Evolutionary conservation across 2,113 vertebrate genomes (phyloP), one percentile per base, ranked within the genome.

Genomic region (Chaenogobius annularis): DNA sequence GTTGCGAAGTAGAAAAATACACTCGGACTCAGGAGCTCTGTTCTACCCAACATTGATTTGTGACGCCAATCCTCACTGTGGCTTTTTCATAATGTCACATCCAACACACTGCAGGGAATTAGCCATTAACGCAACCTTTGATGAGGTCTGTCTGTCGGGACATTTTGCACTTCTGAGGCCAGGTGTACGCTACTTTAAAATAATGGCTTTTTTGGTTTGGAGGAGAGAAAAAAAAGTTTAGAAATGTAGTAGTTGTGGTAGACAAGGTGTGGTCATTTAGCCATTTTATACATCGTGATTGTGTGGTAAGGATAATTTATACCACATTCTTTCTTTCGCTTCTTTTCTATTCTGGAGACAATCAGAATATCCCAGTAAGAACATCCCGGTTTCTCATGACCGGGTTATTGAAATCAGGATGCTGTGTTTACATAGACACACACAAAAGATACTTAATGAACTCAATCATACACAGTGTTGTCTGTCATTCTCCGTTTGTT

Each of bases 41-140:
- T 15, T 47, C 69, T 46, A 58, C 23, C 22, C 35, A 55, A n/a
- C 69, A 85, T 76, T 76, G 78, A 83, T 82, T 69, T 9, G 12
- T 0, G 19, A 48, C 50, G 40, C 8, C 26, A 6, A 37, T 26
- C 72, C 55, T 23, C 22, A 55, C 11, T 48, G 50, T 63, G 54
- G 40, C 69, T 37, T 70, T 78, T 78, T 77, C 67, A 79, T 74
- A 83, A 82, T 84, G 76, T 70, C 73, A 79, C 61, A 78, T 48
- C n/a, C 14, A 74, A 56, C 2, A 37, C 37, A 40, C 44, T 44
- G 46, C 40, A 22, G 17, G 46, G 43, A 69, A 79, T 77, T 52
- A 66, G 54, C 62, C 19, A 63, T 46, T 61, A 35, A 22, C 17
- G 19, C 63, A 22, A 61, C 20, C 37, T 62, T 67, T 20, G 6